Evolutionary conservation across 2,113 vertebrate genomes (phyloP).

Genomic region (Pangasianodon gigas): DNA sequence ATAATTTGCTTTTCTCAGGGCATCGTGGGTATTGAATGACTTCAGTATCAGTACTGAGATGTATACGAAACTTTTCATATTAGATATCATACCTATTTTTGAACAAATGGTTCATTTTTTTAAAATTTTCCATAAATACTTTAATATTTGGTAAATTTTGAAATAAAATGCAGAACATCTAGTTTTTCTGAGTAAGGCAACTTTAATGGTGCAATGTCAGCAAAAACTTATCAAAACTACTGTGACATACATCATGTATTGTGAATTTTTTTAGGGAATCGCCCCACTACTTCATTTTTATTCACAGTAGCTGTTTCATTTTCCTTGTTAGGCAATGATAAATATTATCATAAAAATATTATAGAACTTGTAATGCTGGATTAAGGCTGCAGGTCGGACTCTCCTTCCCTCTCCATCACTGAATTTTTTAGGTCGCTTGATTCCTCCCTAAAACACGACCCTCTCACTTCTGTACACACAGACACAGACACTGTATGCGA

Average conservation of each 20-base stretch:
- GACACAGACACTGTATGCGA: neutral
- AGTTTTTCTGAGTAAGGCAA: no score
- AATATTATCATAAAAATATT: neutral
- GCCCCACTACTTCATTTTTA: neutral
- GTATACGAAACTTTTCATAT: neutral
- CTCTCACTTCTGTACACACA: constrained; percentile 6
- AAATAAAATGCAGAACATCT: neutral
- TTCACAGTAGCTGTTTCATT: neutral
- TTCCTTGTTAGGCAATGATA: neutral
- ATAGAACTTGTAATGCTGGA: neutral
- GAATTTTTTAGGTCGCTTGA: neutral
- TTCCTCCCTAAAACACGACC: neutral
- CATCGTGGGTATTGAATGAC: neutral
- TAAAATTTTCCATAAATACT: neutral
- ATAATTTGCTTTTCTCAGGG: neutral
- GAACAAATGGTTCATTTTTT: neutral
- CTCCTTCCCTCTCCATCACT: neutral
- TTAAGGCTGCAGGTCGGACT: neutral
- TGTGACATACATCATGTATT: neutral
- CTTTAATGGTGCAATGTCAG: neutral
- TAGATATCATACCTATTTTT: neutral
- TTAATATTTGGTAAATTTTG: neutral
- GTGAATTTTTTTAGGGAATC: neutral
- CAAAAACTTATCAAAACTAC: neutral
- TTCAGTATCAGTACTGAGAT: neutral